These are phyloP conservation scores for Steinernema carpocapsae DNA, from an alignment of 2,888 invertebrate genomes.

Conservation along the genomic window DNA sequence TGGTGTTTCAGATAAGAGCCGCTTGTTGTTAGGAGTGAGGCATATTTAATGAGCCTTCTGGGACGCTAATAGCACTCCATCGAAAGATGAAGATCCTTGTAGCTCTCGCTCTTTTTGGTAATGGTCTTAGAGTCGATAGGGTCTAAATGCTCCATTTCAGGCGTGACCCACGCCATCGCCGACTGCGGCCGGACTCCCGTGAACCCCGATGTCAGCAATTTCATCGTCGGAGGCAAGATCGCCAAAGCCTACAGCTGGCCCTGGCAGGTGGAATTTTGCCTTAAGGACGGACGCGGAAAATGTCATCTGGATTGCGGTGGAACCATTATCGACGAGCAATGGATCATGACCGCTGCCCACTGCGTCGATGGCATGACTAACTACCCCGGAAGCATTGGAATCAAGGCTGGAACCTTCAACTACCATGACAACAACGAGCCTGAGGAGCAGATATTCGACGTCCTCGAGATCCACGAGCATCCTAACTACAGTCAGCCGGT, in stretches of 20 bases:
- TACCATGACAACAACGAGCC: constrained; percentile 32
- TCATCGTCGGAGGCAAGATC: constrained; percentile 41
- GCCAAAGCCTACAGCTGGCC: constrained; percentile 43
- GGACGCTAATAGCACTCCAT: too few species aligned
- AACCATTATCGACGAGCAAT: constrained; percentile 37
- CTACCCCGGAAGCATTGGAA: not conserved
- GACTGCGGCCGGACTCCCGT: constrained; percentile 38
- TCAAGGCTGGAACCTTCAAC: constrained; percentile 29
- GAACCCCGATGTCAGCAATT: constrained; percentile 26
- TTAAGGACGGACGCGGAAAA: constrained; percentile 31
- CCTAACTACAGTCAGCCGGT: constrained; percentile 36
- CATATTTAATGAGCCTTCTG: too few species aligned
- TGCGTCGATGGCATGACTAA: constrained; percentile 31
- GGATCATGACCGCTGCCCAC: constrained; percentile 41
- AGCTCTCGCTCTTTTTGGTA: not conserved
- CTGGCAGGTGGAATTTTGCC: constrained; percentile 41
- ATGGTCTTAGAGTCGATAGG: too few species aligned
- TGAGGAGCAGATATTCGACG: constrained; percentile 12
- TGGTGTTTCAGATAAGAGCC: too few species aligned
- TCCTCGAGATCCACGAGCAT: constrained; percentile 23
- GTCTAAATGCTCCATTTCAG: too few species aligned
- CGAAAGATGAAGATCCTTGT: not conserved
- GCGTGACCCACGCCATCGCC: not conserved
- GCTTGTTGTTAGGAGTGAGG: too few species aligned
- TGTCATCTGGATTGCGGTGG: constrained; percentile 38